A percentile compares a stretch with the other conserved stretches of the same genome.
These are phyloP conservation scores for Phrynocephalus vlangalii DNA, from an alignment of 2,797 vertebrate genomes.

Conservation along the genomic window DNA sequence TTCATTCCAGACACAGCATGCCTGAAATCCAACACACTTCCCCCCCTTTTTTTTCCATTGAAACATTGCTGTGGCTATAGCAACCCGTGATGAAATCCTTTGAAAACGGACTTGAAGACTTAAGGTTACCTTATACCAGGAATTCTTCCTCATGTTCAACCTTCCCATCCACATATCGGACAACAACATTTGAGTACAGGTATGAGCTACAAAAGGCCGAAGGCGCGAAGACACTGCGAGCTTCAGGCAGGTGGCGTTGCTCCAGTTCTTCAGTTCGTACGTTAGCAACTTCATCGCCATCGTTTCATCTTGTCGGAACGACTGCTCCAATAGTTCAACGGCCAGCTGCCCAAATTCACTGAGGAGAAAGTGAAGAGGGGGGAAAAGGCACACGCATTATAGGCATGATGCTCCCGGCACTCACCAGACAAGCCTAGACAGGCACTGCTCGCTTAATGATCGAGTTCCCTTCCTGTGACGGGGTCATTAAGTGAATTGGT, in stretches of 20 bases:
- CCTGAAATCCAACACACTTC: constrained; percentile 27
- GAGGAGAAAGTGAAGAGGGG: constrained; percentile 37
- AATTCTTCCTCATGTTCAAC: constrained; percentile 99
- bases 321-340: constrained; percentile 95
- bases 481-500: no score
- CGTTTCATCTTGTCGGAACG: constrained; percentile 97
- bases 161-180: constrained; percentile 99
- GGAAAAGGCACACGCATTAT: neutral
- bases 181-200: constrained; percentile 96
- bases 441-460: no score
- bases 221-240: constrained; percentile 95
- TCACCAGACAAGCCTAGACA: neutral
- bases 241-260: constrained; percentile 97
- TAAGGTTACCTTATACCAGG: constrained; percentile 95
- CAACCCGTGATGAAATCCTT: neutral
- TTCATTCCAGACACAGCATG: constrained; percentile 47
- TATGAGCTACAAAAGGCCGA: constrained; percentile 95
- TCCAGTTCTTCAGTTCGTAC: constrained; percentile 99
- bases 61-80: constrained; percentile 15
- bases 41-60: constrained; percentile 19
- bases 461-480: no score
- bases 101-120: neutral
- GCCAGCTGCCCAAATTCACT: constrained; percentile 97
- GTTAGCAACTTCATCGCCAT: constrained; percentile 99
- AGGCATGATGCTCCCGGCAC: no score